A percentile compares a stretch with the other conserved stretches of the same genome.
These are phyloP conservation scores for Zeugodacus cucurbitae DNA, from an alignment of 1,140 invertebrate species.

Conservation along the genomic window DNA sequence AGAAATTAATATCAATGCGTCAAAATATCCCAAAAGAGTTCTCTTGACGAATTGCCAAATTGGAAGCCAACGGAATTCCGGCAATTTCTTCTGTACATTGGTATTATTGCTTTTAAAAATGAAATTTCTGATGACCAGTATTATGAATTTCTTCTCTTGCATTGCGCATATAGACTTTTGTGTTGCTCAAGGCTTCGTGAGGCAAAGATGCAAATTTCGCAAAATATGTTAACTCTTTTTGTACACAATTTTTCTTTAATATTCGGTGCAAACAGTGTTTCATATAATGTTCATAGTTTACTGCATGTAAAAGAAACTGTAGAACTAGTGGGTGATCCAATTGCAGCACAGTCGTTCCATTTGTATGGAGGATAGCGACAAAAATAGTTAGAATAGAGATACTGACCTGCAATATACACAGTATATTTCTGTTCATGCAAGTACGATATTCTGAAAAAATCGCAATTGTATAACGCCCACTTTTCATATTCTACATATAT, in stretches of 20 bases:
- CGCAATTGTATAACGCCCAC: no score
- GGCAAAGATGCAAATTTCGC: no score
- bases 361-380: no score
- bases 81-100: background rate
- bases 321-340: background rate
- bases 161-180: constrained; percentile 10
- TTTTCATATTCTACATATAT: no score
- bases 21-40: background rate
- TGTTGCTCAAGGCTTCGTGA: background rate
- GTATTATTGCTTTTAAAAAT: background rate
- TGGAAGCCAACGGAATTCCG: background rate
- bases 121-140: background rate
- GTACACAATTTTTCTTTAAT: background rate
- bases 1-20: background rate
- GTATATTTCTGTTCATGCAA: no score
- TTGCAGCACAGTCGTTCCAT: no score
- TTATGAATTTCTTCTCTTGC: background rate
- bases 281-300: background rate
- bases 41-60: background rate
- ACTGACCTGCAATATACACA: no score
- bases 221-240: no score
- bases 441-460: no score
- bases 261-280: background rate
- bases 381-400: no score
- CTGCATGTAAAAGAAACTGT: background rate